Evolutionary conservation across 1,140 invertebrate species (phyloP).

Genomic region (Calliphora vicina): DNA sequence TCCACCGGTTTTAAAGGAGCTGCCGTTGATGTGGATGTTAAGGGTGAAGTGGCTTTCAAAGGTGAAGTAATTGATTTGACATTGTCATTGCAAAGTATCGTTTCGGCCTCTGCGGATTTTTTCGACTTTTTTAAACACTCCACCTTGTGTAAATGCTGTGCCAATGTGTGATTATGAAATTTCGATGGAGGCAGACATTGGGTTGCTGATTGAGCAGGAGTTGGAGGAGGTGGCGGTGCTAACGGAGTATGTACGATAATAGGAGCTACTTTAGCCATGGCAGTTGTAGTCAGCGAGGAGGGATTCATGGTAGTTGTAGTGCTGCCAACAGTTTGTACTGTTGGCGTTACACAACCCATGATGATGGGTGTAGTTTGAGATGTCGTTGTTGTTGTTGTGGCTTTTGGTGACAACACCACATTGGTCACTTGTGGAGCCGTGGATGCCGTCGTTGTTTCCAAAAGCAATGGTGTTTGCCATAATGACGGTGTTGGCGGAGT

Average conservation of each 20-base stretch:
- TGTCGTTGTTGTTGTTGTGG: background rate
- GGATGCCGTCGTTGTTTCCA: slow-evolving; percentile 54
- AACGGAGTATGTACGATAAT: slow-evolving; percentile 43
- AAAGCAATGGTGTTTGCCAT: slow-evolving; percentile 58
- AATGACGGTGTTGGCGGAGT: slow-evolving; percentile 52
- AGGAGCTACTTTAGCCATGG: slow-evolving; percentile 55
- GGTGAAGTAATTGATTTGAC: slow-evolving; percentile 37
- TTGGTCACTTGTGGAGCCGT: slow-evolving; percentile 40
- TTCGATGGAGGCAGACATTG: slow-evolving; percentile 56
- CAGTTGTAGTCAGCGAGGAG: slow-evolving; percentile 27
- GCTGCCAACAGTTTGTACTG: background rate
- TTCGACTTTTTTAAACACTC: slow-evolving; percentile 51
- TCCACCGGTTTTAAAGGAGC: background rate
- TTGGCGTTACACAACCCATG: slow-evolving; percentile 13
- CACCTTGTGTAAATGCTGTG: slow-evolving; percentile 58
- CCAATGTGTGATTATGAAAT: slow-evolving; percentile 59
- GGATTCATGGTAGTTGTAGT: background rate
- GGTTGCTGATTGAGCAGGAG: background rate
- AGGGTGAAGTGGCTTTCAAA: background rate
- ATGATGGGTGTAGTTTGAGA: slow-evolving; percentile 47
- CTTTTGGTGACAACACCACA: background rate
- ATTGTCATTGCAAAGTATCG: slow-evolving; percentile 36
- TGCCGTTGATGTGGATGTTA: background rate
- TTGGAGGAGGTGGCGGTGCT: background rate
- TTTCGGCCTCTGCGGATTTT: background rate